Evolutionary conservation across 2,113 vertebrate genomes (phyloP), one percentile per base, ranked within the genome.

Genomic region (Bagarius yarrelli): DNA sequence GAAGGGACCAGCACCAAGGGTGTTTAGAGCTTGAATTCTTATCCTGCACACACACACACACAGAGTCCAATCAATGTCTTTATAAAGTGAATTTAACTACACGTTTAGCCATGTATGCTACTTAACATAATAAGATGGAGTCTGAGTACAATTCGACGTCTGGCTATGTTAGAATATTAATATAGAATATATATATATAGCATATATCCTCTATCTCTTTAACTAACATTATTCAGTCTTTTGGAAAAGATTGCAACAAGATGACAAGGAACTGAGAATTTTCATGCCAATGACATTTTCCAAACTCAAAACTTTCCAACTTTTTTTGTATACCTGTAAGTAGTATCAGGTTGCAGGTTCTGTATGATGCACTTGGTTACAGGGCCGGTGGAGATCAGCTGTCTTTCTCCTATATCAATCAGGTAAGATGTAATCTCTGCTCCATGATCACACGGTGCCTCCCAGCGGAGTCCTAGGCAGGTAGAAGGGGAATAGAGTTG

Each of bases 11-110:
- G 96, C 93, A 83, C 97, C 97, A 9, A 99, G 94, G 87, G 91
- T 96, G 87, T 98, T 99, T n/a, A 97, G 93, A 84, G 97, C 97
- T 91, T 99, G 97, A 91, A 99, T 96, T 81, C 97, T 93, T 91
- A 98, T 95, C 92, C 97, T 99, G 83, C 52, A 74, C 47, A 75
- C 36, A 61, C 50, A 74, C 36, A 84, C 47, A 63, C 44, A 52
- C 60, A 18, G 1, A n/a, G 2, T 53, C 6, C 4, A 25, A 23
- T 11, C 0, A 0, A 72, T 32, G 3, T 8, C 12, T 53, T 72
- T 55, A 73, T 50, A 73, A 27, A 73, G 70, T 13, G 27, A 5
- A 70, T 50, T 70, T 44, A 44, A n/a, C 21, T 47, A n/a, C 40
- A 52, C 16, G 47, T 52, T 52, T 55, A 32, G 18, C 14, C 19